Conservation (phyloP, 2,888 invertebrate species). For the Dysmachus trigonus region DNA sequence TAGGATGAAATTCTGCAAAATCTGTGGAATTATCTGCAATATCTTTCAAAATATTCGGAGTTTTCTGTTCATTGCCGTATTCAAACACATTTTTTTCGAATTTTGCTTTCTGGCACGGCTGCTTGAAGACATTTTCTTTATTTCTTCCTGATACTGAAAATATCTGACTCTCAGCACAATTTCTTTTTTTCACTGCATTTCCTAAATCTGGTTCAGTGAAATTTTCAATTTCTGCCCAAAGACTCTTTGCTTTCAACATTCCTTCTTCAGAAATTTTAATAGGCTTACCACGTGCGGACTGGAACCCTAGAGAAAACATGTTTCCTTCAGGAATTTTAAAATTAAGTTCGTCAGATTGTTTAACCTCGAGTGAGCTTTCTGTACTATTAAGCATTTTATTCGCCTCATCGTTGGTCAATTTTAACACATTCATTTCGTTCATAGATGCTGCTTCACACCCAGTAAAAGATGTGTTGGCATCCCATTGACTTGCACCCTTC, state of each 20-base stretch:
- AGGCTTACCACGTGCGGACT: slow-evolving; percentile 64
- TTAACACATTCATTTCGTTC: background rate
- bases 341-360: background rate
- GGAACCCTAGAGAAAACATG: slow-evolving; percentile 53
- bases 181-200: background rate
- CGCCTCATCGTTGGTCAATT: no score
- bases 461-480: background rate
- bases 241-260: slow-evolving; percentile 55
- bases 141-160: background rate
- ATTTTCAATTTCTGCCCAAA: slow-evolving; percentile 27
- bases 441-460: background rate
- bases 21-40: no score
- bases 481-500: background rate
- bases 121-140: background rate
- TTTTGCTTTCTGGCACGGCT: background rate
- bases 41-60: no score
- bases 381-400: no score
- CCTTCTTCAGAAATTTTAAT: slow-evolving; percentile 63
- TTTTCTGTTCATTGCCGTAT: no score
- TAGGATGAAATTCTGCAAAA: no score
- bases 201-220: background rate
- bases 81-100: no score
- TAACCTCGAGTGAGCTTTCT: background rate
- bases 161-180: background rate
- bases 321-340: background rate